Percentiles rank a stretch among this genome's conserved stretches.
phyloP scores from a whole-genome alignment of 2,888 invertebrate species.

The Acleris emargana region DNA sequence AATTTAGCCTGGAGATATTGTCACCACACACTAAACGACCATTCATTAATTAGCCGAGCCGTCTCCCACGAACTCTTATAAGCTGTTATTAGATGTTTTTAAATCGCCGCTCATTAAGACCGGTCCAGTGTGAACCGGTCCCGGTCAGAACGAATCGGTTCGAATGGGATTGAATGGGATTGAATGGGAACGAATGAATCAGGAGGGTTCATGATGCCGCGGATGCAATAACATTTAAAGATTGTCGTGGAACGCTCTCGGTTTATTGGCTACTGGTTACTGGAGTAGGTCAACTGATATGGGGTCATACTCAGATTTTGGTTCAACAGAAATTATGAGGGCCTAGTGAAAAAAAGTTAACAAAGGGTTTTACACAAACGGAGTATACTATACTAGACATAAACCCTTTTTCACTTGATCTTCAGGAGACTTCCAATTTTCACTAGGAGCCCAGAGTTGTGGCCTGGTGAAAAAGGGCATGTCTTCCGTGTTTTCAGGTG shows the following conservation, averaged over 20 bases:
- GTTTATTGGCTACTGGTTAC: neutral
- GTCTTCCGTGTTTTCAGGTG: too few relatives aligned
- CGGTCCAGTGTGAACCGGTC: slow-evolving; percentile 1
- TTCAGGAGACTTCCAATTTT: too few relatives aligned
- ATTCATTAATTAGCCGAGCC: neutral
- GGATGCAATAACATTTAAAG: slow-evolving; percentile 2
- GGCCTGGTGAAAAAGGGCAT: too few relatives aligned
- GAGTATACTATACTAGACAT: too few relatives aligned
- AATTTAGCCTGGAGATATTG: too few relatives aligned
- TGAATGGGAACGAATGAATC: slow-evolving; percentile 12
- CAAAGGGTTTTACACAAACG: too few relatives aligned
- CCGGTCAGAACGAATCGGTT: neutral
- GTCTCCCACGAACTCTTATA: slow-evolving; percentile 6
- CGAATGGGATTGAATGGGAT: slow-evolving; percentile 4
- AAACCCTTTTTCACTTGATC: too few relatives aligned
- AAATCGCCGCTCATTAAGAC: slow-evolving; percentile 12
- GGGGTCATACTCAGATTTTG: too few relatives aligned
- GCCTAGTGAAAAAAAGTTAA: too few relatives aligned
- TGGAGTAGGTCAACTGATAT: too few relatives aligned
- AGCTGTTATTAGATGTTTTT: slow-evolving; percentile 1
- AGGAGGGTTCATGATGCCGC: neutral
- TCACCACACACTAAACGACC: neutral
- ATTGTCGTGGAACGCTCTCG: neutral
- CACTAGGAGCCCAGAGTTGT: too few relatives aligned
- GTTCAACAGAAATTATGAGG: too few relatives aligned